phyloP scores from a whole-genome alignment of 2,888 invertebrate species.

The Trissonchulus latispiculum region DNA sequence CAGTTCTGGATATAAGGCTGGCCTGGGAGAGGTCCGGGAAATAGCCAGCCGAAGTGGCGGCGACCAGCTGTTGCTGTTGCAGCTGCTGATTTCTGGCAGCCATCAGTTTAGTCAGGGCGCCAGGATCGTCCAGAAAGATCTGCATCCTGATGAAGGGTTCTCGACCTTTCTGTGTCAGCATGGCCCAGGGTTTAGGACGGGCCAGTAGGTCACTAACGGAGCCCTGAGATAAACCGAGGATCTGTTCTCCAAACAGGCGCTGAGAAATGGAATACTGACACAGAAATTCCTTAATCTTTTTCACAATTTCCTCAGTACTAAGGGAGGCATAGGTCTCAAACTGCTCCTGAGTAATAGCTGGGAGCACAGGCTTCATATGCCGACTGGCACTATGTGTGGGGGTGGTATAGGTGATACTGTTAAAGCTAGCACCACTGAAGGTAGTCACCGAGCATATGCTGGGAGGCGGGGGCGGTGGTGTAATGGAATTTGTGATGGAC shows the following conservation, averaged over 20 bases:
- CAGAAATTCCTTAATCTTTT: conserved; percentile 47
- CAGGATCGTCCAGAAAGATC: conserved; percentile 90
- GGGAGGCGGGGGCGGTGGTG: too few species aligned
- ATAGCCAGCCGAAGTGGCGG: too few species aligned
- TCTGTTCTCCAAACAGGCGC: conserved; percentile 91
- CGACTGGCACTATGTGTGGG: background rate
- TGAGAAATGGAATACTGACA: conserved; percentile 64
- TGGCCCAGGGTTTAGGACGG: conserved; percentile 96
- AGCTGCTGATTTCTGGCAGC: background rate
- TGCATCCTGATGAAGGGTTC: conserved; percentile 97
- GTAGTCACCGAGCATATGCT: too few species aligned
- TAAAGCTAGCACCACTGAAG: too few species aligned
- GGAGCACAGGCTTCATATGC: background rate
- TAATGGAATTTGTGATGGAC: too few species aligned
- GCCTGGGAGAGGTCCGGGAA: too few species aligned
- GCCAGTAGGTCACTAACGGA: conserved; percentile 94
- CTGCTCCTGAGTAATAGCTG: conserved; percentile 87
- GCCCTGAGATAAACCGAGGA: conserved; percentile 89
- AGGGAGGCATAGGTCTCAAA: conserved; percentile 87
- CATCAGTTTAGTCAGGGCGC: conserved; percentile 84
- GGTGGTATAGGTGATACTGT: too few species aligned
- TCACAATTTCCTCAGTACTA: conserved; percentile 93
- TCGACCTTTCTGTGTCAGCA: conserved; percentile 86
- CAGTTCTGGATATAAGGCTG: too few species aligned
- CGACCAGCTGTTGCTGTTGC: too few species aligned